A percentile compares a stretch with the other conserved stretches of the same genome.
These are phyloP conservation scores for Rallus limicola DNA, from an alignment of 2,113 vertebrate genomes.

Conservation along the genomic window DNA sequence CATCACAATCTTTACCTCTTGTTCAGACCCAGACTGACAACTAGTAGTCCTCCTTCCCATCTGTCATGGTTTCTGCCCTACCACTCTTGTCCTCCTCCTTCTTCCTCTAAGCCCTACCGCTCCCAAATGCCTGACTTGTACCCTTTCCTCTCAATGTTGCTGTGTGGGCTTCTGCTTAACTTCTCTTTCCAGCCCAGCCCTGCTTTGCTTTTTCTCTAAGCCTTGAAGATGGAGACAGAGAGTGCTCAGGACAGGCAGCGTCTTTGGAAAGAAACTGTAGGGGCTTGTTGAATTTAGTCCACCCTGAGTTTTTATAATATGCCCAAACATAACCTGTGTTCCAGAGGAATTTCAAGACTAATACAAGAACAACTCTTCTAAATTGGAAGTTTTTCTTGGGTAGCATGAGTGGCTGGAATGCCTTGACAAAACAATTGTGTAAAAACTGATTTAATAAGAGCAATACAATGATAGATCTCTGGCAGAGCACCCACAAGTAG, in stretches of 20 bases:
- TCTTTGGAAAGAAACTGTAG: background rate
- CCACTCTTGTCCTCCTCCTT: background rate
- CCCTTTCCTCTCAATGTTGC: background rate
- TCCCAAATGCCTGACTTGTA: background rate
- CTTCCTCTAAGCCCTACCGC: background rate
- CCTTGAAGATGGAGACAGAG: background rate
- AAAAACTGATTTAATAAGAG: background rate
- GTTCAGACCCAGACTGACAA: background rate
- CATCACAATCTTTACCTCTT: background rate
- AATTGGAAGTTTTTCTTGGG: background rate
- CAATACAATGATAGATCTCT: background rate
- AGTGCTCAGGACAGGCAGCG: background rate
- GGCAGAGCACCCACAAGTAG: background rate
- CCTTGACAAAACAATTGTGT: background rate
- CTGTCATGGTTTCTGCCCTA: background rate
- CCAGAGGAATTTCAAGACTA: background rate
- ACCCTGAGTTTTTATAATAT: background rate
- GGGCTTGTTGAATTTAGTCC: background rate
- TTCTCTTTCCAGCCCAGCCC: background rate
- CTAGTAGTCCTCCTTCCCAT: background rate
- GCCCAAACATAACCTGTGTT: background rate
- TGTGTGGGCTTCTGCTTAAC: background rate
- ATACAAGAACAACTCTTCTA: background rate
- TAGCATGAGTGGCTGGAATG: background rate
- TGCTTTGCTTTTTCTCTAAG: background rate